Conservation (phyloP, 2,888 invertebrate species). For the Sarcophaga rosellei region DNA sequence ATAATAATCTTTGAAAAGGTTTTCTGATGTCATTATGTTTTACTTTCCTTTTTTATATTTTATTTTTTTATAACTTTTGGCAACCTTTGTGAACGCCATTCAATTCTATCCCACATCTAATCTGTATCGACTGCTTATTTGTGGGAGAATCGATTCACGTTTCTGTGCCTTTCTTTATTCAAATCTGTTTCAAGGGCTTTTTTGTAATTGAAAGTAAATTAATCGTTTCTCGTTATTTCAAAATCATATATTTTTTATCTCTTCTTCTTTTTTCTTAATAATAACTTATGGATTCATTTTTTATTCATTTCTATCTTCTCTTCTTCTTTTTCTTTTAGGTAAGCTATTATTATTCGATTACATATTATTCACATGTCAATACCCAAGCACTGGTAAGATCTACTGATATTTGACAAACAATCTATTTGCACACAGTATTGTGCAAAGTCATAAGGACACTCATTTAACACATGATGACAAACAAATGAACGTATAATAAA, state of each 20-base stretch:
- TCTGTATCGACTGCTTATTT: neutral
- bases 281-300: neutral
- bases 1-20: constrained; percentile 50
- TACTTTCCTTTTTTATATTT: no score
- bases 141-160: neutral
- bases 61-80: no score
- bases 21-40: constrained; percentile 12
- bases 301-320: neutral
- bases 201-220: constrained; percentile 66
- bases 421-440: no score
- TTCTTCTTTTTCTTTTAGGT: constrained; percentile 47
- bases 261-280: neutral
- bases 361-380: no score
- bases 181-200: constrained; percentile 1
- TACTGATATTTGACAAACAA: no score
- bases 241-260: constrained; percentile 25
- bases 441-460: no score
- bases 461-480: no score
- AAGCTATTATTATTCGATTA: constrained; percentile 24
- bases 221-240: constrained; percentile 60
- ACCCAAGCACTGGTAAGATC: neutral
- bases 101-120: neutral
- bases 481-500: no score
- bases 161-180: neutral
- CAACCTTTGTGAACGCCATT: no score